A percentile compares a stretch with the other conserved stretches of the same genome.
Conservation (phyloP, 2,113 vertebrate genomes). For the Phyllostomus hastatus region DNA sequence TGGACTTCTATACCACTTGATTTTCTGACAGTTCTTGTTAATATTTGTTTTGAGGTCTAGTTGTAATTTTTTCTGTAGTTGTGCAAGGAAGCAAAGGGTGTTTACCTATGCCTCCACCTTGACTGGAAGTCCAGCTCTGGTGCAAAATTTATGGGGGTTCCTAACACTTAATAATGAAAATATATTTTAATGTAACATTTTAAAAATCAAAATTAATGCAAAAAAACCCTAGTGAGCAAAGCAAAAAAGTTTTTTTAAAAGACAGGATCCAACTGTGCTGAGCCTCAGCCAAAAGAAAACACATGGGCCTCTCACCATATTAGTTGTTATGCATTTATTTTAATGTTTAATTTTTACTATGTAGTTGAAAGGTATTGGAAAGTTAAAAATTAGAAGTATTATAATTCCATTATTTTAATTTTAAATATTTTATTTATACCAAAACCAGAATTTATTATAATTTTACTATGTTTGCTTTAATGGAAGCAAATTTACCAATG, state of each 20-base stretch:
- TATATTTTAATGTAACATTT: conserved; percentile 14
- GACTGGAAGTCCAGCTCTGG: too few relatives aligned
- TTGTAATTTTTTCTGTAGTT: too few relatives aligned
- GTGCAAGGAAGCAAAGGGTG: too few relatives aligned
- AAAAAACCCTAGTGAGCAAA: neutral
- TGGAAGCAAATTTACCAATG: neutral
- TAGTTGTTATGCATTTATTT: neutral
- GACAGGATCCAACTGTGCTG: neutral
- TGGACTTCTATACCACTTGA: too few relatives aligned
- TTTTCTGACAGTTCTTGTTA: too few relatives aligned
- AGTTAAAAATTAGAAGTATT: neutral
- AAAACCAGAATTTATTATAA: neutral
- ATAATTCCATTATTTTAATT: neutral
- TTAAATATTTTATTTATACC: neutral
- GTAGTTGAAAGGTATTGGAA: neutral
- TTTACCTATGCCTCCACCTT: too few relatives aligned
- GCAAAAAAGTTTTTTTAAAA: neutral
- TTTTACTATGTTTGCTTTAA: neutral
- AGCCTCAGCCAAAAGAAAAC: neutral
- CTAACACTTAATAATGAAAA: neutral
- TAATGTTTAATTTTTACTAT: neutral
- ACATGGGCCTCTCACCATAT: neutral
- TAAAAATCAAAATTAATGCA: neutral
- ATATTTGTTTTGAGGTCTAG: too few relatives aligned
- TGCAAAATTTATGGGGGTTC: neutral